A percentile compares a stretch with the other conserved stretches of the same genome.
Conservation (phyloP, 2,888 invertebrate genomes). For the Diaphora mendica region DNA sequence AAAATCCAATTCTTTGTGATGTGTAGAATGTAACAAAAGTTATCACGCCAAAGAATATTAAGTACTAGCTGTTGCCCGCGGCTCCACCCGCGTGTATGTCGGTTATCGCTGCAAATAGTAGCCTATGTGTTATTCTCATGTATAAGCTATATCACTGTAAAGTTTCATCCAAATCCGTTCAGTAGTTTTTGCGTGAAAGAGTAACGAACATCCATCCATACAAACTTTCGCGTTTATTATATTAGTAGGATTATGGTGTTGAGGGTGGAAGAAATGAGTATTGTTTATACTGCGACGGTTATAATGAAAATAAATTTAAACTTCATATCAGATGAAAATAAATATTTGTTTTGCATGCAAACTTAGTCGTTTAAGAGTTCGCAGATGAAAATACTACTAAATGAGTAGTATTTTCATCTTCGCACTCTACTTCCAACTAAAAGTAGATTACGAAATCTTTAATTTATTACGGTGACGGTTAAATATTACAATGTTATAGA, state of each 20-base stretch:
- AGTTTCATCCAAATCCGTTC: too few relatives aligned
- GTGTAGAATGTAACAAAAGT: background rate
- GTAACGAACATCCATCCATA: too few relatives aligned
- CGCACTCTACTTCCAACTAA: background rate
- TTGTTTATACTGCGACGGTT: background rate
- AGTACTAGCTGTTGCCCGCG: too few relatives aligned
- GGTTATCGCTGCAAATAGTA: too few relatives aligned
- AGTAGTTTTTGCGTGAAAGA: too few relatives aligned
- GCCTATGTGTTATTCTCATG: too few relatives aligned
- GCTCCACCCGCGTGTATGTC: too few relatives aligned
- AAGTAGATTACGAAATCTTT: constrained; percentile 1
- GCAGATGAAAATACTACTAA: too few relatives aligned
- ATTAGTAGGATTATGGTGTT: too few relatives aligned
- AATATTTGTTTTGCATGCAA: background rate
- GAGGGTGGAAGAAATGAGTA: background rate
- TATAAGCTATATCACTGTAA: too few relatives aligned
- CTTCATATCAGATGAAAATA: background rate
- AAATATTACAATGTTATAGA: constrained; percentile 14
- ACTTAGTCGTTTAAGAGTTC: too few relatives aligned
- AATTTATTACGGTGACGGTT: constrained; percentile 5
- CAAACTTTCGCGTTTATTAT: too few relatives aligned
- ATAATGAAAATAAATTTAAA: background rate
- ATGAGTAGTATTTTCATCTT: background rate
- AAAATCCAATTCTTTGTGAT: background rate
- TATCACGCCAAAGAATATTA: background rate